Evolutionary conservation across 1,140 invertebrate genomes (phyloP).

Genomic region (Drepana arcuata): DNA sequence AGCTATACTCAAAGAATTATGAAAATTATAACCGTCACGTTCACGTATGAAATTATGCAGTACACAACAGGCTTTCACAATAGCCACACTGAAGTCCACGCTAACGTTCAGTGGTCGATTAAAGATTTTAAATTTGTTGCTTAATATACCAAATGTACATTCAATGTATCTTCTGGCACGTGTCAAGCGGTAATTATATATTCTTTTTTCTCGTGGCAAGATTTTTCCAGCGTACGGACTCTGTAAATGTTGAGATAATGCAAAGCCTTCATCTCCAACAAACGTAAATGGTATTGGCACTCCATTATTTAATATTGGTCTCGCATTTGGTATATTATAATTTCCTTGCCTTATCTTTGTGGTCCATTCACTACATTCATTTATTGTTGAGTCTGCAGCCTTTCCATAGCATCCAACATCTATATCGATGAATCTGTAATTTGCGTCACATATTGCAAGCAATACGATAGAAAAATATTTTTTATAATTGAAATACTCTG

Average conservation of each 20-base stretch:
- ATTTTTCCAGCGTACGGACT: conserved; percentile 4
- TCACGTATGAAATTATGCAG: conserved; percentile 6
- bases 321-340: conserved; percentile 15
- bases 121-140: background rate
- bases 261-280: conserved; percentile 65
- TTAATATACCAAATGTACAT: background rate
- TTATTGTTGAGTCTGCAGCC: background rate
- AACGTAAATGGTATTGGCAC: conserved; percentile 26
- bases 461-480: conserved; percentile 1
- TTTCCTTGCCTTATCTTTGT: conserved; percentile 12
- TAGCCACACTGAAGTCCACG: conserved; percentile 1
- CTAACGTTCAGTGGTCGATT: background rate
- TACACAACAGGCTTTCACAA: conserved; percentile 8
- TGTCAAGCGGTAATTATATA: conserved; percentile 8
- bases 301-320: conserved; percentile 12
- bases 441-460: conserved; percentile 3
- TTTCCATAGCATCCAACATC: conserved; percentile 1
- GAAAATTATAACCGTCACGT: conserved; percentile 4
- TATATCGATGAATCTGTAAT: conserved; percentile 1
- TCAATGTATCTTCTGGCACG: background rate
- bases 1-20: conserved; percentile 2
- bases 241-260: conserved; percentile 24
- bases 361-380: background rate
- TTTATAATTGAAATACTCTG: conserved; percentile 3
- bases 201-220: conserved; percentile 3